These are phyloP conservation scores for Parambassis ranga DNA, from an alignment of 2,797 vertebrate species.

Conservation along the genomic window DNA sequence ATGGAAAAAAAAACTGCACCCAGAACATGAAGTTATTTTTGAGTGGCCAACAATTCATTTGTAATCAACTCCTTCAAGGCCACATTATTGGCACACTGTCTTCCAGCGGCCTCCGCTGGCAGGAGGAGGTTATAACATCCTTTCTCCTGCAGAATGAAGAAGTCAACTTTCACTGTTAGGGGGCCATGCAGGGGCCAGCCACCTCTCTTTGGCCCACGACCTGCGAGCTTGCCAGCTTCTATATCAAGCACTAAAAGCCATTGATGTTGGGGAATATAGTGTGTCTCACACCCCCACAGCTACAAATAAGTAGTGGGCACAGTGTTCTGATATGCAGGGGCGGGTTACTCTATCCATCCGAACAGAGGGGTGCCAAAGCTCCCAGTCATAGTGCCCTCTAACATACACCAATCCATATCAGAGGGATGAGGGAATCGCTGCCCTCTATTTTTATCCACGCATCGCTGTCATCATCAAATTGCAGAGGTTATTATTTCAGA, in stretches of 20 bases:
- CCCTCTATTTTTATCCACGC: constrained; percentile 73
- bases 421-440: constrained; percentile 64
- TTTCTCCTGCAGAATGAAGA: constrained; percentile 23
- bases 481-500: constrained; percentile 74
- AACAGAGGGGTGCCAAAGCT: constrained; percentile 69
- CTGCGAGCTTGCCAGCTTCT: constrained; percentile 73
- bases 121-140: constrained; percentile 37
- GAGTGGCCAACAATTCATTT: constrained; percentile 5
- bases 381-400: constrained; percentile 64
- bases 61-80: not conserved
- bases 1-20: not conserved
- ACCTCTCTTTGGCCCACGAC: constrained; percentile 50
- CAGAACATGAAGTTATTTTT: not conserved
- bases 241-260: constrained; percentile 80
- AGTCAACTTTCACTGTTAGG: constrained; percentile 47
- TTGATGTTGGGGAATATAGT: constrained; percentile 80
- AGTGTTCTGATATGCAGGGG: constrained; percentile 74
- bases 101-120: constrained; percentile 77
- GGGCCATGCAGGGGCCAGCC: constrained; percentile 37
- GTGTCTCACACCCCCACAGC: constrained; percentile 79
- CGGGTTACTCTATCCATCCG: constrained; percentile 77
- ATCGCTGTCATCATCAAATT: constrained; percentile 71
- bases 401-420: constrained; percentile 66
- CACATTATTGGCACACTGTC: constrained; percentile 35
- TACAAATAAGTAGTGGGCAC: constrained; percentile 78